phyloP scores from a whole-genome alignment of 2,113 vertebrate species.

The Forbesichthys agassizii region DNA sequence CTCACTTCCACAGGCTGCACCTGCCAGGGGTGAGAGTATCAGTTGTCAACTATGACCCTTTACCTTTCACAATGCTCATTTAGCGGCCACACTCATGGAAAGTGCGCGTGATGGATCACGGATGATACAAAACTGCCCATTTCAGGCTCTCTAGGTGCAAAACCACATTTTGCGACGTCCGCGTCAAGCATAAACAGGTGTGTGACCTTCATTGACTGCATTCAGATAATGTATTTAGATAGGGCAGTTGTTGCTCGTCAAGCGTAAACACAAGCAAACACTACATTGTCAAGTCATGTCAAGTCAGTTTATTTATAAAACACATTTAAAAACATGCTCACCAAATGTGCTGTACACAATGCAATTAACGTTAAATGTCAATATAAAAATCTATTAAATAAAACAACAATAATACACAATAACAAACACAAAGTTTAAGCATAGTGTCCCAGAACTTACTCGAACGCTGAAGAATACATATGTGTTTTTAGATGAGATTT shows the following conservation, averaged over 20 bases:
- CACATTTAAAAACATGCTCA: too few species aligned
- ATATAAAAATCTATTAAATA: too few species aligned
- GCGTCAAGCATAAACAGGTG: neutral
- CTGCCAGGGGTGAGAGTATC: constrained; percentile 72
- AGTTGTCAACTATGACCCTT: constrained; percentile 73
- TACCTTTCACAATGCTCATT: constrained; percentile 65
- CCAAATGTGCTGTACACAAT: too few species aligned
- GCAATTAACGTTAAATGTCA: too few species aligned
- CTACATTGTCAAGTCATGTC: too few species aligned
- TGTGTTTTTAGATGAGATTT: too few species aligned
- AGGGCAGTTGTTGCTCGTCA: neutral
- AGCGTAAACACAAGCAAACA: too few species aligned
- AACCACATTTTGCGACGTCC: neutral
- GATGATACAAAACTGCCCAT: neutral
- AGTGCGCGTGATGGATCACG: constrained; percentile 45
- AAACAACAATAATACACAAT: too few species aligned
- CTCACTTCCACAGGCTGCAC: constrained; percentile 76
- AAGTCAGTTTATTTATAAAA: too few species aligned
- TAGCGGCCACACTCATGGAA: constrained; percentile 54
- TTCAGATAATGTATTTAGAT: neutral
- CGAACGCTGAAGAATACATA: too few species aligned
- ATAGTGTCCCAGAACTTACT: too few species aligned
- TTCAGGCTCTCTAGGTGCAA: neutral
- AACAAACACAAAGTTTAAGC: too few species aligned
- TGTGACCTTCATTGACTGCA: neutral